Base-by-base conservation (phyloP, 2,113 vertebrate species). In the Silurus glanis region DNA sequence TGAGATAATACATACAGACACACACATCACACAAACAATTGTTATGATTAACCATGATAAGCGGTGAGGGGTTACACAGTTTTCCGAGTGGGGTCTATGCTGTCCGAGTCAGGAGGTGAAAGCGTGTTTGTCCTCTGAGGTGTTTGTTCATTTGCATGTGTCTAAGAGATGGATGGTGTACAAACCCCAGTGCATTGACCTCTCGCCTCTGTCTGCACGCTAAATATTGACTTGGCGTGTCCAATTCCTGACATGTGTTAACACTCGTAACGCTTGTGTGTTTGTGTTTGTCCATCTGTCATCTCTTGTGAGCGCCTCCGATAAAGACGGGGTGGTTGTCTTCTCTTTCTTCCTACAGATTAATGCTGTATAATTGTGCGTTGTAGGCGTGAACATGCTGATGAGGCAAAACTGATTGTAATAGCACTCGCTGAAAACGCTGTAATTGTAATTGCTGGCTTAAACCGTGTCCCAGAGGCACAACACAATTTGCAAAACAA, bases 321-420 rank as follows among this genome's bases (percentile, higher is more conserved):
- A 17, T 9, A 80, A 23, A 45, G 37, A 47, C 19, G 4, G 1
- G 19, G 59, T 19, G 58, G 28, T 49, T 47, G 25, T 59, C 82
- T 58, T 4, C 17, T 12, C 28, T 25, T 72, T 55, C 69, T 75
- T 69, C 82, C 69, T 75, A 56, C 82, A 83, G 49, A 69, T 69
- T 56, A 69, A 83, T 58, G 37, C 58, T 21, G 71, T 58, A 23
- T 85, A 64, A 76, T 85, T 64, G 28, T 53, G n/a, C n/a, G 21
- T 53, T n/a, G 83, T 66, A 5, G 51, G 84, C 28, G 25, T 69
- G 76, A 80, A 28, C 45, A 56, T n/a, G 72, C 71, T 72, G 66
- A 83, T 28, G 64, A 83, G 51, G 82, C 66, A n/a, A 79, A 79
- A 37, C 74, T 79, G 84, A 85, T 79, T 79, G 74, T 67, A 85